These are phyloP conservation scores for Borostomias antarcticus DNA, from an alignment of 2,797 vertebrate genomes.

Conservation along the genomic window DNA sequence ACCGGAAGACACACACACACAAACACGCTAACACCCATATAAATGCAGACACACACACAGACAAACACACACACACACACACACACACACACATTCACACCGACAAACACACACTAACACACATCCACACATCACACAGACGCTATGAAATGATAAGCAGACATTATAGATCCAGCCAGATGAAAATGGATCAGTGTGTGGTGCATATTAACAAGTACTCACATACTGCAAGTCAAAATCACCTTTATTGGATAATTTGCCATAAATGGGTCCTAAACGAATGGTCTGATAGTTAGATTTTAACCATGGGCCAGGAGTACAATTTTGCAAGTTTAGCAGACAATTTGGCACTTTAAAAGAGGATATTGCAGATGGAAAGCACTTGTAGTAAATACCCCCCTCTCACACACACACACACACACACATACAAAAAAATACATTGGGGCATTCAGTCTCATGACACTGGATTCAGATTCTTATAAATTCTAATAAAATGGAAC, in stretches of 20 bases:
- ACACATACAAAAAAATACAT: too few species aligned
- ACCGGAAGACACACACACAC: not conserved
- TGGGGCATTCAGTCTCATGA: not conserved
- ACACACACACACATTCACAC: not conserved
- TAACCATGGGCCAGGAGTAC: not conserved
- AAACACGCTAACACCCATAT: not conserved
- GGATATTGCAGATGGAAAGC: not conserved
- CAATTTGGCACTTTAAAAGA: not conserved
- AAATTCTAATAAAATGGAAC: not conserved
- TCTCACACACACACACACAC: not conserved
- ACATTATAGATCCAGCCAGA: not conserved
- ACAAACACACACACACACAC: not conserved
- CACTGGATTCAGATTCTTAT: not conserved
- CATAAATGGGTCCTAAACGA: not conserved
- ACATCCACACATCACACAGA: not conserved
- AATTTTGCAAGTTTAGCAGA: not conserved
- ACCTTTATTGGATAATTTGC: not conserved
- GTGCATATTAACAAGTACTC: not conserved
- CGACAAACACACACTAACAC: not conserved
- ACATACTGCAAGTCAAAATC: not conserved
- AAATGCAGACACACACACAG: not conserved
- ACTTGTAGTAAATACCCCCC: too few species aligned
- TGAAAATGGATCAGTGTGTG: not conserved
- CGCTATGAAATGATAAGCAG: conserved; percentile 15
- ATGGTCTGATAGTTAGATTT: not conserved